A percentile compares a stretch with the other conserved stretches of the same genome.
These are phyloP conservation scores for Ovibos moschatus DNA, from an alignment of 2,113 vertebrate species.

Conservation along the genomic window DNA sequence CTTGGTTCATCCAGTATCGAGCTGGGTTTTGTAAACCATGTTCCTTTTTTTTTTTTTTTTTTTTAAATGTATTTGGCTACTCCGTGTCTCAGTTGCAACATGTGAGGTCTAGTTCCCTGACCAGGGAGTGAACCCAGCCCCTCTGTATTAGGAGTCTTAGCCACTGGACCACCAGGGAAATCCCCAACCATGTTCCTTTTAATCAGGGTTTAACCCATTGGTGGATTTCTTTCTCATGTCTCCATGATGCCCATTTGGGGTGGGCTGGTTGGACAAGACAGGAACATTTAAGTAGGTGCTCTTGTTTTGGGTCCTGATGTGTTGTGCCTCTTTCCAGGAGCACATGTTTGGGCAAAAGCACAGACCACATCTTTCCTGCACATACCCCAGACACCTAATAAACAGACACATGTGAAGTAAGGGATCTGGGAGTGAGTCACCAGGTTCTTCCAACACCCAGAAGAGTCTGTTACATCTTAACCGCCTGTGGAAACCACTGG, in stretches of 20 bases:
- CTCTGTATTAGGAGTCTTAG: not conserved
- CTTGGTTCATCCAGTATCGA: accelerated
- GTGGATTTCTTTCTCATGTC: not conserved
- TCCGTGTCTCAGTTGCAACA: not conserved
- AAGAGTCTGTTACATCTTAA: not conserved
- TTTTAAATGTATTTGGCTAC: not conserved
- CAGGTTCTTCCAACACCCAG: not conserved
- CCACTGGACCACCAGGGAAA: not conserved
- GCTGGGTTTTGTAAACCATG: not conserved
- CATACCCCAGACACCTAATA: accelerated
- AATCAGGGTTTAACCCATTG: not conserved
- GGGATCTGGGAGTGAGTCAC: not conserved
- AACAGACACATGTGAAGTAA: not conserved
- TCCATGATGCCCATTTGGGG: not conserved
- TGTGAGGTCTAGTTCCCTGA: not conserved
- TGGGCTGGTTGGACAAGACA: not conserved
- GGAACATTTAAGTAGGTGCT: not conserved
- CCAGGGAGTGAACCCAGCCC: not conserved
- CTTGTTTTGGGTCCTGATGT: not conserved
- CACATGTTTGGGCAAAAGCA: not conserved
- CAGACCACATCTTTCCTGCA: not conserved
- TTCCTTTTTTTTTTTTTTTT: not conserved
- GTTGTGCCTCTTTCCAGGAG: not conserved
- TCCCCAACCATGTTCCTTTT: not conserved
- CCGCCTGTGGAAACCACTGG: not conserved